Evolutionary conservation across 2,797 vertebrate species (phyloP), one percentile per base, ranked within the genome.

Genomic region (Coregonus ussuriensis): DNA sequence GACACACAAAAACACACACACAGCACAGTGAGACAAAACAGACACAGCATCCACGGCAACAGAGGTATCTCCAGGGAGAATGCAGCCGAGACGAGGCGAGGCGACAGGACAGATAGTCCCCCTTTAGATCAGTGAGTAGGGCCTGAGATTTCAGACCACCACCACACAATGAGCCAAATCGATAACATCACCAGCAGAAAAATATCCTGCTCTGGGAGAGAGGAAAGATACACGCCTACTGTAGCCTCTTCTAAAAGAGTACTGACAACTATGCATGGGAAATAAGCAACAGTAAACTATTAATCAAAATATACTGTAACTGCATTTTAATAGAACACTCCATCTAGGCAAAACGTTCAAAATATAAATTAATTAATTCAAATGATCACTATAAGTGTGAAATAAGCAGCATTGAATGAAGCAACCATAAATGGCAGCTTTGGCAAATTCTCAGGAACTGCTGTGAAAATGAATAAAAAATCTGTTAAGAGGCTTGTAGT

Each of bases 141-240:
- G 76, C 85, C 84, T 75, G 76, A 71, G 75, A 78, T 81, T 71
- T 77, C 83, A 90, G 81, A 87, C 85, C 81, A 87, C 80, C 67
- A 79, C 67, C 81, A 75, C 87, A 91, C 90, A 93, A 88, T 85
- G 84, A 86, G 84, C 53, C 62, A 70, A 86, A 86, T 84, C 83
- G 81, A 92, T 92, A 89, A 79, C 79, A 88, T 89, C 87, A 82
- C 80, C 4, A 51, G 67, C 72, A 86, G 74, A 85, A 82, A 89
- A 91, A 74, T 69, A 81, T 75, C 85, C 53, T 68, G 76, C 73
- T 66, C 73, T 77, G 62, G 79, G 62, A 74, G 56, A 33, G 51
- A 52, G 51, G 4, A 7, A 52, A 65, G 25, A 13, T 29, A 65
- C 11, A 65, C 63, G 6, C 15, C 11, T 53, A 53, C 52, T 52